A percentile compares a stretch with the other conserved stretches of the same genome.
Conservation (phyloP, 2,888 invertebrate genomes). For the Toxonevra muliebris region DNA sequence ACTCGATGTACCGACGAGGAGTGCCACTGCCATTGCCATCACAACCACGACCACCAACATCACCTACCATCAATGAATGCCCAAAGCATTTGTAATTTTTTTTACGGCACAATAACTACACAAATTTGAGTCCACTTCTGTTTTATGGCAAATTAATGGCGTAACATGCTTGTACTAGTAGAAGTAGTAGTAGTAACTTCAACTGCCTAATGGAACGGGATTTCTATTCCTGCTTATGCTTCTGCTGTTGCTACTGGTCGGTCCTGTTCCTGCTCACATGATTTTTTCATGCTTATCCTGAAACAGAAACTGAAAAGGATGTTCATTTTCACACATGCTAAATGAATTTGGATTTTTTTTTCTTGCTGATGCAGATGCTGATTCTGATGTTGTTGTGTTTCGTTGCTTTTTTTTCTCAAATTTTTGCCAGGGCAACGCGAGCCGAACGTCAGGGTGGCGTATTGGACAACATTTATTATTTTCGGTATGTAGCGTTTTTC, state of each 20-base stretch:
- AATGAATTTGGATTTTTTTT: slow-evolving; percentile 45
- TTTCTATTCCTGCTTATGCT: slow-evolving; percentile 31
- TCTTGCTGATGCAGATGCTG: slow-evolving; percentile 37
- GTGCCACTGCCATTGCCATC: background rate
- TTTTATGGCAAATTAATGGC: slow-evolving; percentile 62
- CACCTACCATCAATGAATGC: background rate
- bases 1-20: too few relatives aligned
- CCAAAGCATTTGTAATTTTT: slow-evolving; percentile 17
- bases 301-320: slow-evolving; percentile 30
- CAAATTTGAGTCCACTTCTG: slow-evolving; percentile 59
- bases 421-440: too few relatives aligned
- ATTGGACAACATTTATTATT: slow-evolving; percentile 56
- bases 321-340: slow-evolving; percentile 53
- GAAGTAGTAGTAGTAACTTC: too few relatives aligned
- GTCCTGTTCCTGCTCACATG: background rate
- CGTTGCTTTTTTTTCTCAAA: slow-evolving; percentile 46
- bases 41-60: background rate
- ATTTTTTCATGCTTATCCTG: slow-evolving; percentile 14
- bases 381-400: slow-evolving; percentile 37
- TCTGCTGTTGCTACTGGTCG: slow-evolving; percentile 19
- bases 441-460: slow-evolving; percentile 42
- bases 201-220: too few relatives aligned
- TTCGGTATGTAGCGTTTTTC: slow-evolving; percentile 46
- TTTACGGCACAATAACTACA: slow-evolving; percentile 27
- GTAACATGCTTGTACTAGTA: slow-evolving; percentile 48